A percentile compares a stretch with the other conserved stretches of the same genome.
phyloP scores from a whole-genome alignment of 2,888 invertebrate species.

The Aleiodes alternator region DNA sequence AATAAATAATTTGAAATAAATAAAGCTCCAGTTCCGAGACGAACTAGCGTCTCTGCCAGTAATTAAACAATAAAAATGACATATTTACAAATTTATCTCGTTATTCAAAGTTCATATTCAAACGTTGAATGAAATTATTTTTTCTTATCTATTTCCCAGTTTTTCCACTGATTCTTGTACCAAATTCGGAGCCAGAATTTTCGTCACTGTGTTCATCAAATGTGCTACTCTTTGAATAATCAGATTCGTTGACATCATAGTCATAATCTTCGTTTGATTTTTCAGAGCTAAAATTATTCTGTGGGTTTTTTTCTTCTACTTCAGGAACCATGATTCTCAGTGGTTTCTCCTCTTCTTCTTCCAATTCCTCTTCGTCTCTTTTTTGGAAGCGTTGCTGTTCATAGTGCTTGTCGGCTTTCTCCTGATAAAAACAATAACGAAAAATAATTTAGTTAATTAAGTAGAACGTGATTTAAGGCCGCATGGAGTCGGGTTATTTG shows the following conservation, averaged over 20 bases:
- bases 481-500: too few species aligned
- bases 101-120: not conserved
- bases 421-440: slow-evolving; percentile 8
- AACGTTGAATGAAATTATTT: not conserved
- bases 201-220: slow-evolving; percentile 52
- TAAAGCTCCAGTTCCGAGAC: slow-evolving; percentile 47
- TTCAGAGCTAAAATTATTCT: slow-evolving; percentile 56
- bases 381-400: slow-evolving; percentile 45
- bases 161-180: slow-evolving; percentile 63
- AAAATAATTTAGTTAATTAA: not conserved
- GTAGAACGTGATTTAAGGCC: too few species aligned
- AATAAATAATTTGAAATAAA: slow-evolving; percentile 57
- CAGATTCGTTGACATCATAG: slow-evolving; percentile 63
- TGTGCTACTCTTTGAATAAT: slow-evolving; percentile 43
- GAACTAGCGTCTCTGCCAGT: slow-evolving; percentile 20
- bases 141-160: slow-evolving; percentile 1
- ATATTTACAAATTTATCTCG: slow-evolving; percentile 29
- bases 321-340: slow-evolving; percentile 77
- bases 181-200: slow-evolving; percentile 59
- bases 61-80: slow-evolving; percentile 17
- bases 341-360: slow-evolving; percentile 67
- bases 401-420: slow-evolving; percentile 55
- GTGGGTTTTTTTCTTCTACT: slow-evolving; percentile 69
- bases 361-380: slow-evolving; percentile 41
- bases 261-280: slow-evolving; percentile 60